These are phyloP conservation scores for Trichogramma dendrolimi DNA, from an alignment of 2,888 invertebrate species.

Conservation along the genomic window DNA sequence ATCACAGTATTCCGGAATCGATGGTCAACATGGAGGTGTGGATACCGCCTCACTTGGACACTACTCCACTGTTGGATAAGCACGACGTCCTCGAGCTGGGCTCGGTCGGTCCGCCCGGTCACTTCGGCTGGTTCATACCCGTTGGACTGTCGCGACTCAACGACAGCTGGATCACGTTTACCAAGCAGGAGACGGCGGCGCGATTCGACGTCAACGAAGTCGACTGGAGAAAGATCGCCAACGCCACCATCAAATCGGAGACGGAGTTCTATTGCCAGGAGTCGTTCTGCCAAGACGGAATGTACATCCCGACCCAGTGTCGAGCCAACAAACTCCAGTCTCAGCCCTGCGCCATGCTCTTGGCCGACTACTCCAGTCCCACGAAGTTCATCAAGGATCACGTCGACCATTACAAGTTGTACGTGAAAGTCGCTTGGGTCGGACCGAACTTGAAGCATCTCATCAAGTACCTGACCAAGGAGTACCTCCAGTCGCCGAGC, in stretches of 20 bases:
- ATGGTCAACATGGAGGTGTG: constrained; percentile 71
- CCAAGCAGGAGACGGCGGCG: constrained; percentile 50
- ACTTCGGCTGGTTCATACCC: constrained; percentile 67
- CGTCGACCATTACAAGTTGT: constrained; percentile 59
- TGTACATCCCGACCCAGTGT: constrained; percentile 61
- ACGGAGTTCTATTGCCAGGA: constrained; percentile 53
- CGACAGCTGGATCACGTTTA: constrained; percentile 61
- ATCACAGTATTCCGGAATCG: constrained; percentile 50
- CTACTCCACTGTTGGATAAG: constrained; percentile 49
- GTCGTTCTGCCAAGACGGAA: constrained; percentile 55
- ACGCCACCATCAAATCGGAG: constrained; percentile 39
- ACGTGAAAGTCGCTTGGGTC: constrained; percentile 68
- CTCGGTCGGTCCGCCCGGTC: constrained; percentile 55
- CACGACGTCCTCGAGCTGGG: constrained; percentile 56
- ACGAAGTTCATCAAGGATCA: constrained; percentile 60
- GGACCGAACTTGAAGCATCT: constrained; percentile 57
- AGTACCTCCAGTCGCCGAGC: constrained; percentile 34
- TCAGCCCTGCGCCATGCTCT: constrained; percentile 47
- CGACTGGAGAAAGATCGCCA: constrained; percentile 43
- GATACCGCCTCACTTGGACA: constrained; percentile 62
- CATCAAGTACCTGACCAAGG: constrained; percentile 47
- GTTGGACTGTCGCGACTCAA: constrained; percentile 44
- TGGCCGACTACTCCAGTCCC: constrained; percentile 55
- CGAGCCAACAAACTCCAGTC: constrained; percentile 24
- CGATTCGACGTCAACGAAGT: constrained; percentile 53